A percentile compares a stretch with the other conserved stretches of the same genome.
These are phyloP conservation scores for Chironomus striatipennis DNA, from an alignment of 1,140 invertebrate genomes.

Conservation along the genomic window DNA sequence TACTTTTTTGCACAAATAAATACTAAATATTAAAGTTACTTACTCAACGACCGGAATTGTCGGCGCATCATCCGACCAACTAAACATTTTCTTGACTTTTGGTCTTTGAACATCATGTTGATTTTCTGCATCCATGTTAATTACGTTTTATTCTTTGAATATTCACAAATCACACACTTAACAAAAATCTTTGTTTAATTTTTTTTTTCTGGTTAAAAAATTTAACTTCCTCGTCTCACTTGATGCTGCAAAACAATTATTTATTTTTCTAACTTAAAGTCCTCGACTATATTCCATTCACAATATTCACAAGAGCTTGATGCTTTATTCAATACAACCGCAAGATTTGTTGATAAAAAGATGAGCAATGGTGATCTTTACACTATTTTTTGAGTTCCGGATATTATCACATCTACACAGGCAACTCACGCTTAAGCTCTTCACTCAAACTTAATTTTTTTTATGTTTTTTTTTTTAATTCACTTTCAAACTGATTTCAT, in stretches of 20 bases:
- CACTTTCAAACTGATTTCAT: neutral
- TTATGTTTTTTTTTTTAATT: neutral
- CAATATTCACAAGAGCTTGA: neutral
- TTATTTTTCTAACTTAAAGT: neutral
- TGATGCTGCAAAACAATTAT: no score
- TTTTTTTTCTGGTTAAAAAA: neutral
- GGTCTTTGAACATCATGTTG: neutral
- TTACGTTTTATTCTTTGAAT: neutral
- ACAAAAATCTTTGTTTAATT: neutral
- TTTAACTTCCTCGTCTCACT: neutral
- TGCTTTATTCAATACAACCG: no score
- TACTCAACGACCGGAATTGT: neutral
- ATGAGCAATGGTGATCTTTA: neutral
- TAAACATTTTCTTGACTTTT: conserved; percentile 8
- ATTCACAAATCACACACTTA: neutral
- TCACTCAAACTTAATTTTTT: no score
- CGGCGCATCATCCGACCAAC: neutral
- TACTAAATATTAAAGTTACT: neutral
- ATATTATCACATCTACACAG: conserved; percentile 1
- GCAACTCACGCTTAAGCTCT: neutral
- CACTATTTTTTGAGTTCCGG: neutral
- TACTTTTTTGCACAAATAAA: no score
- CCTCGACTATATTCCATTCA: neutral
- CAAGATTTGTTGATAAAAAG: neutral
- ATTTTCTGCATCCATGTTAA: conserved; percentile 17